phyloP scores from a whole-genome alignment of 2,888 invertebrate species.

The Drosophila rubida region DNA sequence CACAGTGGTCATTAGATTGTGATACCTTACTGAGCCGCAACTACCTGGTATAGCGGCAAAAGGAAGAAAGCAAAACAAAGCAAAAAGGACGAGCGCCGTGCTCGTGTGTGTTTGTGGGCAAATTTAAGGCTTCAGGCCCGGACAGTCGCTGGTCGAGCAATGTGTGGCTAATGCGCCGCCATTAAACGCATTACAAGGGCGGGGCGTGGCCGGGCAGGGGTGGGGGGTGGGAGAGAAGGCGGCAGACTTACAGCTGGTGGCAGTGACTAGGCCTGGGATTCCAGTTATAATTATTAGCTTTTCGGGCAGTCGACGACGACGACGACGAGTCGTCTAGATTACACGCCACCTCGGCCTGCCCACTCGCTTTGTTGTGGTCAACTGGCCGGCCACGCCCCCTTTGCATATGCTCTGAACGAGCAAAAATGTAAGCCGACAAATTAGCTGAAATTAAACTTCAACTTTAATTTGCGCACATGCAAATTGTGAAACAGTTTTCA shows the following conservation, averaged over 20 bases:
- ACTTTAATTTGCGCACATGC: neutral
- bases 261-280: conserved; percentile 15
- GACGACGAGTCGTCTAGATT: conserved; percentile 52
- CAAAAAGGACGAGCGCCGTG: conserved; percentile 36
- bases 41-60: neutral
- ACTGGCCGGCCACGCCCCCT: neutral
- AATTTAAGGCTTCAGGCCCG: conserved; percentile 66
- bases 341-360: conserved; percentile 6
- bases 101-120: conserved; percentile 25
- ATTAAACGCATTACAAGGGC: conserved; percentile 64
- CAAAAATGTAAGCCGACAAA: conserved; percentile 12
- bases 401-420: conserved; percentile 11
- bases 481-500: neutral
- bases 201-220: neutral
- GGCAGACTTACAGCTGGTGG: neutral
- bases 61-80: neutral
- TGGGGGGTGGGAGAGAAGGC: too few species aligned
- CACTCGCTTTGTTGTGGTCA: conserved; percentile 54
- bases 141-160: conserved; percentile 35
- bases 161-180: conserved; percentile 72
- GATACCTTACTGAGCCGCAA: neutral
- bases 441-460: conserved; percentile 1
- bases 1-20: neutral
- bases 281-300: conserved; percentile 68
- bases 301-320: conserved; percentile 37